Conservation (phyloP, 1,140 invertebrate species). For the Mylabris phalerata region DNA sequence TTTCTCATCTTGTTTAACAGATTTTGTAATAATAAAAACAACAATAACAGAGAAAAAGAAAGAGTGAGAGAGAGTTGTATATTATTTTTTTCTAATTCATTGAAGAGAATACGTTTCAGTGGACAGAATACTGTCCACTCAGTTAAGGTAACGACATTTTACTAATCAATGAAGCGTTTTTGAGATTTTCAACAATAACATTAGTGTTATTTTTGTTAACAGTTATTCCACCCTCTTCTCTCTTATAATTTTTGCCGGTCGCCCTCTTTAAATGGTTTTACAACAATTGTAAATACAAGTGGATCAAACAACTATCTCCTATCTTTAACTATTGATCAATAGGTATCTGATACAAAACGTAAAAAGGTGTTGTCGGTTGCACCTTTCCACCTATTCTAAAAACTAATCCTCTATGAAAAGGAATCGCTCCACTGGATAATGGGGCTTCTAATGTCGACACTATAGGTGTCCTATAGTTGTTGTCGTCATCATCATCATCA, state of each 20-base stretch:
- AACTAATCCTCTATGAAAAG: slow-evolving; percentile 24
- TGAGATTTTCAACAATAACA: neutral
- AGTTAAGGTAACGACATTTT: too few relatives aligned
- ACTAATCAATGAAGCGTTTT: slow-evolving; percentile 10
- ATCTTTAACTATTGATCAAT: neutral
- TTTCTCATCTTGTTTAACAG: neutral
- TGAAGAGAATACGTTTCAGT: too few relatives aligned
- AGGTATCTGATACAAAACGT: slow-evolving; percentile 15
- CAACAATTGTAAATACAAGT: too few relatives aligned
- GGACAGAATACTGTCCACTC: neutral
- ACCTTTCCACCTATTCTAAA: slow-evolving; percentile 19
- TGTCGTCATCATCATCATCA: too few relatives aligned
- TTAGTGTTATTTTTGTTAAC: neutral
- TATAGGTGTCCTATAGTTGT: slow-evolving; percentile 8
- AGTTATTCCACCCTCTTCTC: too few relatives aligned
- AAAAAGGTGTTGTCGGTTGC: slow-evolving; percentile 25
- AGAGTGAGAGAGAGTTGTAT: neutral
- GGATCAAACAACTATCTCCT: too few relatives aligned
- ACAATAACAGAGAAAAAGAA: too few relatives aligned
- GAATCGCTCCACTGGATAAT: slow-evolving; percentile 27
- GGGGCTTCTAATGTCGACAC: slow-evolving; percentile 26
- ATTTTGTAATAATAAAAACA: too few relatives aligned
- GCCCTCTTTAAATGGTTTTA: too few relatives aligned
- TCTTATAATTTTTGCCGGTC: too few relatives aligned
- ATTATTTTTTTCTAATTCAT: too few relatives aligned